Percentiles rank a stretch among this genome's conserved stretches.
These are phyloP conservation scores for Paramacrobiotus metropolitanus DNA, from an alignment of 1,140 invertebrate genomes.

Conservation along the genomic window DNA sequence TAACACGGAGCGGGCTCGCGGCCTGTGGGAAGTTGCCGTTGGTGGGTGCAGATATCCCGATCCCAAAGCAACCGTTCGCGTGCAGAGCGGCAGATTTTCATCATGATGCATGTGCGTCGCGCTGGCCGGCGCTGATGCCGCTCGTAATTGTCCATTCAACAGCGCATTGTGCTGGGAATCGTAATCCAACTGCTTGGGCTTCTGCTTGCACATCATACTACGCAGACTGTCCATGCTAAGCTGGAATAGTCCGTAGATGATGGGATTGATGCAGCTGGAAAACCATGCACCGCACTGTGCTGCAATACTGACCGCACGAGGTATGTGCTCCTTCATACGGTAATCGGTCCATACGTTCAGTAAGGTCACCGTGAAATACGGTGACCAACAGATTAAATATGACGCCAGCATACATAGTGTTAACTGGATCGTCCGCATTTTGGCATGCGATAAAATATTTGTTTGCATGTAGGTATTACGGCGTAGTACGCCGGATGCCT, in stretches of 20 bases:
- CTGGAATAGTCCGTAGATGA: slow-evolving; percentile 26
- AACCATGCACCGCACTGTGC: slow-evolving; percentile 21
- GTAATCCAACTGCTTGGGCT: no score
- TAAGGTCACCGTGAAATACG: slow-evolving; percentile 23
- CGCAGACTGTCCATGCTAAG: slow-evolving; percentile 12
- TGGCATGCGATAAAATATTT: slow-evolving; percentile 15
- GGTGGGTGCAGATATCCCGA: no score
- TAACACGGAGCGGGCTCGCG: no score
- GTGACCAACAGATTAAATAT: slow-evolving; percentile 26
- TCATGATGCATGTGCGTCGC: no score
- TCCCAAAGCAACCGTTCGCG: no score
- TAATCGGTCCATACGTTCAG: slow-evolving; percentile 25
- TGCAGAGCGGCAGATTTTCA: no score
- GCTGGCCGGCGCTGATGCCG: no score
- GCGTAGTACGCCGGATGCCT: not conserved
- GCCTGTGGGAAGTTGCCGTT: no score
- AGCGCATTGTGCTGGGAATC: no score
- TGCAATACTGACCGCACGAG: slow-evolving; percentile 20
- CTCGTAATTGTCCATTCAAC: no score
- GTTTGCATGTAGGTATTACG: not conserved
- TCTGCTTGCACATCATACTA: no score
- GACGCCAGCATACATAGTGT: slow-evolving; percentile 24
- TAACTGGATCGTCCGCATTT: slow-evolving; percentile 24
- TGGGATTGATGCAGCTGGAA: slow-evolving; percentile 24
- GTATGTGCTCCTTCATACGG: slow-evolving; percentile 16